These are phyloP conservation scores for Torymus auratus DNA, from an alignment of 2,888 invertebrate genomes.

Conservation along the genomic window DNA sequence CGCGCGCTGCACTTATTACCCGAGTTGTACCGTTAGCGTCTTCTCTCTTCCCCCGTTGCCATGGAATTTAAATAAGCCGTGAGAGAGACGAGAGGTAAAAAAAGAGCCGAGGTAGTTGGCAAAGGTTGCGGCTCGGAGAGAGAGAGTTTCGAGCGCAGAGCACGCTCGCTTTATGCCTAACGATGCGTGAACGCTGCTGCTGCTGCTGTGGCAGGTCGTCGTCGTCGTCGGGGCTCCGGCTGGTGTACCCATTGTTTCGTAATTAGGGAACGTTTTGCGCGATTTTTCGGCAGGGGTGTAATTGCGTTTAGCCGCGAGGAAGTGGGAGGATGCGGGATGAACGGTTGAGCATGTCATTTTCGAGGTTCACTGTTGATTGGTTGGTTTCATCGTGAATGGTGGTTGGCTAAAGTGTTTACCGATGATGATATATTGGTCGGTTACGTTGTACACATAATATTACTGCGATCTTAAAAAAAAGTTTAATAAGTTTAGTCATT, in stretches of 20 bases:
- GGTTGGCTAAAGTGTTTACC: too few species aligned
- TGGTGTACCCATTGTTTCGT: constrained; percentile 32
- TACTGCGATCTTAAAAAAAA: too few species aligned
- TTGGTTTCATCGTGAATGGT: too few species aligned
- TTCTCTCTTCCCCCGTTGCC: constrained; percentile 5
- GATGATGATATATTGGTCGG: too few species aligned
- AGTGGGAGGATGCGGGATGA: too few species aligned
- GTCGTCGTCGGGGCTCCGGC: too few species aligned
- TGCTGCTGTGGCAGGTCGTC: too few species aligned
- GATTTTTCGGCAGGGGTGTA: constrained; percentile 1
- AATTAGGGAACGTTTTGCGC: constrained; percentile 31
- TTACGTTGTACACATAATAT: too few species aligned
- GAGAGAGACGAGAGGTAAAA: neutral
- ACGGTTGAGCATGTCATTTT: too few species aligned
- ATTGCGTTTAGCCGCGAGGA: too few species aligned
- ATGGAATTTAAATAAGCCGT: constrained; percentile 43
- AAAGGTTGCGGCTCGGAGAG: constrained; percentile 5
- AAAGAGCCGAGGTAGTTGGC: neutral
- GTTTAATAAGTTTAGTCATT: too few species aligned
- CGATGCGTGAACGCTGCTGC: constrained; percentile 39
- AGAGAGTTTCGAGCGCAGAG: constrained; percentile 6
- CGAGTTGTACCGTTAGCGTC: constrained; percentile 27
- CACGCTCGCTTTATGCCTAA: constrained; percentile 46
- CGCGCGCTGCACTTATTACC: constrained; percentile 31
- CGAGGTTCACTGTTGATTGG: too few species aligned